phyloP scores from a whole-genome alignment of 2,888 invertebrate species.

The Rotaria socialis region DNA sequence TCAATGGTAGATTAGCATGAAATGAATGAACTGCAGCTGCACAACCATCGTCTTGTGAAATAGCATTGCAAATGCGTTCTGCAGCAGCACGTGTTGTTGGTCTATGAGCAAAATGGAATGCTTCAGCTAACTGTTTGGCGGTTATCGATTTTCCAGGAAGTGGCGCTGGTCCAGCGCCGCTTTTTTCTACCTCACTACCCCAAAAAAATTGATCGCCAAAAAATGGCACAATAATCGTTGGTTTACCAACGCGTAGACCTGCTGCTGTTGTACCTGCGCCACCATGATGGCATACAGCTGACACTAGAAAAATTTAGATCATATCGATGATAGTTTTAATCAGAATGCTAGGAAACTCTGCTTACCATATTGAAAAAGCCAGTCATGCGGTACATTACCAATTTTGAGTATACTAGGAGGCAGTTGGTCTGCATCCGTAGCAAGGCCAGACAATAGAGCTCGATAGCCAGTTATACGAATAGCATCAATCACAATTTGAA shows the following conservation, averaged over 20 bases:
- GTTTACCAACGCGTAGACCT: conserved; percentile 30
- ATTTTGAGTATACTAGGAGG: background rate
- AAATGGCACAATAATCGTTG: conserved; percentile 8
- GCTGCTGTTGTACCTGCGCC: conserved; percentile 31
- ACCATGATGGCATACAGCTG: conserved; percentile 34
- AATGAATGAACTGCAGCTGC: background rate
- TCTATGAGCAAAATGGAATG: background rate
- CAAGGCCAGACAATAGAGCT: background rate
- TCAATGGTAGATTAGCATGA: conserved; percentile 21
- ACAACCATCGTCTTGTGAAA: conserved; percentile 27
- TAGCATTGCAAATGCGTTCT: background rate
- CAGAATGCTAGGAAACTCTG: background rate
- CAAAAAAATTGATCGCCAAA: conserved; percentile 37
- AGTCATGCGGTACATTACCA: conserved; percentile 36
- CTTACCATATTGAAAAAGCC: conserved; percentile 32
- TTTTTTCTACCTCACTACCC: background rate
- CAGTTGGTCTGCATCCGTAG: background rate
- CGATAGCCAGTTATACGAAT: background rate
- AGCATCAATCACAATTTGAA: background rate
- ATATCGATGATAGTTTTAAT: background rate
- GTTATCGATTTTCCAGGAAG: conserved; percentile 16
- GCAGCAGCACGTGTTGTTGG: background rate
- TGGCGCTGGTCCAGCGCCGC: background rate
- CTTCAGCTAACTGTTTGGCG: background rate
- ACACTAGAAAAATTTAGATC: background rate